Percentiles rank a stretch among this genome's conserved stretches.
Conservation (phyloP, 2,797 vertebrate genomes). For the Lagocephalus sceleratus region DNA sequence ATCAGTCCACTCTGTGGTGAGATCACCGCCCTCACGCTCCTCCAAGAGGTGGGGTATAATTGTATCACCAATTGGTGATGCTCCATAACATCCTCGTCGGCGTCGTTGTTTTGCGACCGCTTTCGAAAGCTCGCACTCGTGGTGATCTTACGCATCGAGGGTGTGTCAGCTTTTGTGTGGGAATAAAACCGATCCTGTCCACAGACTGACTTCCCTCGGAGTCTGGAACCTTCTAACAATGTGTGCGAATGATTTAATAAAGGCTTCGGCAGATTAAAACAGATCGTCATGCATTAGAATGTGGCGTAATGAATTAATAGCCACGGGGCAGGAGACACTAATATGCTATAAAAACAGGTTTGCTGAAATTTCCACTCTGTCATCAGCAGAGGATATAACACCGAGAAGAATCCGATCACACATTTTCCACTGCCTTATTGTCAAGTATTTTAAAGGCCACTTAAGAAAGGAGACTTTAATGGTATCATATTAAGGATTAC, state of each 20-base stretch:
- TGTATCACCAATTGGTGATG: constrained; percentile 53
- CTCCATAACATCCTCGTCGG: constrained; percentile 38
- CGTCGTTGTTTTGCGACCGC: constrained; percentile 34
- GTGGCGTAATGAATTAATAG: neutral
- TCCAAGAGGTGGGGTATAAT: constrained; percentile 58
- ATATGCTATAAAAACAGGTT: neutral
- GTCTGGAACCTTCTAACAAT: constrained; percentile 19
- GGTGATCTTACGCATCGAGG: constrained; percentile 22
- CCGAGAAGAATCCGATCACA: constrained; percentile 28
- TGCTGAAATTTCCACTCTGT: constrained; percentile 4
- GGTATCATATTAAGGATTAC: constrained; percentile 55
- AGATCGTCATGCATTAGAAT: too few species aligned
- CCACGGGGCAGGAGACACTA: too few species aligned
- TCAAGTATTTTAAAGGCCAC: constrained; percentile 52
- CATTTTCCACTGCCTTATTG: constrained; percentile 38
- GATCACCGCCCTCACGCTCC: constrained; percentile 62
- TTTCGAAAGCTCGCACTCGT: constrained; percentile 45
- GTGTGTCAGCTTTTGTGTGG: constrained; percentile 11
- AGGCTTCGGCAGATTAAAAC: too few species aligned
- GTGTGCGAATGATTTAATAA: constrained; percentile 30
- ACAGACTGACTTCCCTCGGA: constrained; percentile 26
- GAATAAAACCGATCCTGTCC: constrained; percentile 11
- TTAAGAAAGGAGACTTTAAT: constrained; percentile 47
- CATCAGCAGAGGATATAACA: constrained; percentile 4
- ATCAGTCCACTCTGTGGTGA: constrained; percentile 59